Base-by-base conservation (phyloP, 2,888 invertebrate species). In the Drosophila falleni region DNA sequence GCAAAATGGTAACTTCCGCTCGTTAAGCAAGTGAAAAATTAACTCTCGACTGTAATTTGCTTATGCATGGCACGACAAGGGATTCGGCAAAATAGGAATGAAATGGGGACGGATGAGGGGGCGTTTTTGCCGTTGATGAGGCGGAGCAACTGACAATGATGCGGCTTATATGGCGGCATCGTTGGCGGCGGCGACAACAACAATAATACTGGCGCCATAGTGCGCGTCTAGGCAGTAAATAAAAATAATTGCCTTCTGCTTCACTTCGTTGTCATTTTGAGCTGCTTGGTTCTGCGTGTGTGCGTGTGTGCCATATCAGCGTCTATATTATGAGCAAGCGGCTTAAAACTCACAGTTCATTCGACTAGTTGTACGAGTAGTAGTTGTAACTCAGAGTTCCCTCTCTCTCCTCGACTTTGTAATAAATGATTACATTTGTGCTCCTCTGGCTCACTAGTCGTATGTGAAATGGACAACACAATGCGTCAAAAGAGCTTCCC, bases 21-120 rank as follows among this genome's bases (percentile, higher is more conserved):
- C 91, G 91, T 91, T 91, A 90, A 91, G 88, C 91, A 90, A 89
- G 89, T 91, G 90, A 91, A 90, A 91, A 91, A 91, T 91, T 91
- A 90, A 90, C 91, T 90, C 83, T 80, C 84, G 80, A 71, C 84
- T 78, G 85, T 83, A 86, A 86, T 86, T 86, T 86, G 88, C 84
- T 84, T 86, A 87, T 84, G 80, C 78, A 71, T 63, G 81, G 69
- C 69, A 76, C 59, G 67, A 64, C 62, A 42, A 67, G 63, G 65
- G 31, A 44, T 49, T 33, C 65, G 56, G 16, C 41, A 63, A 42
- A 63, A 42, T 49, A 49, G 47, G 49, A 6, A 16, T 37, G 33
- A 16, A 33, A 4, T n/a, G 15, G 26, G 19, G 41, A 44, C 42
- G 50, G 29, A 29, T 35, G 61, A 39, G 35, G 54, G 46, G 23